Conservation (phyloP, 2,888 invertebrate species). For the Ichneumon xanthorius region DNA sequence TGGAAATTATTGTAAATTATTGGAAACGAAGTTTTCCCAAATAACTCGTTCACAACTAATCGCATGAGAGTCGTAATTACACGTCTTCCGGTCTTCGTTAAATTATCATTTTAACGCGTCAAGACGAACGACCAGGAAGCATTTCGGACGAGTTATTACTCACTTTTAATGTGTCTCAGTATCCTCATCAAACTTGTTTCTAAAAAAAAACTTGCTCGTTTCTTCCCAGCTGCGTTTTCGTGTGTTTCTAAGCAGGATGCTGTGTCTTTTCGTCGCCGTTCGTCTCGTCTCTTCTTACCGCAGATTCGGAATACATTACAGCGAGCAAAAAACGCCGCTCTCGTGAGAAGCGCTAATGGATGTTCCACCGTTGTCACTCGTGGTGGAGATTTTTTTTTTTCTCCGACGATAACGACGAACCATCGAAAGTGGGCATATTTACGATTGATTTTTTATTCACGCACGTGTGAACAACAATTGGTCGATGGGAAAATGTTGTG, state of each 20-base stretch:
- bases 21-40: too few species aligned
- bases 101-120: neutral
- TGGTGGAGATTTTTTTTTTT: neutral
- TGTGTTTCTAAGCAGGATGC: too few species aligned
- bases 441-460: too few species aligned
- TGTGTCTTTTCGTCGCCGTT: neutral
- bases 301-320: too few species aligned
- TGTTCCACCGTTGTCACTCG: neutral
- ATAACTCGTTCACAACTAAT: too few species aligned
- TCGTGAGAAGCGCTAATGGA: neutral
- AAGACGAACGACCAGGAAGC: constrained; percentile 2
- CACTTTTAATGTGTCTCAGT: constrained; percentile 3
- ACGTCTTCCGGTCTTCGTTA: neutral
- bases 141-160: constrained; percentile 1
- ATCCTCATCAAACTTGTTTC: neutral
- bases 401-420: neutral
- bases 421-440: too few species aligned
- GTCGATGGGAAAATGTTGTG: too few species aligned
- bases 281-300: neutral
- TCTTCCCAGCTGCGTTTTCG: neutral
- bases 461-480: too few species aligned
- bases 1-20: too few species aligned
- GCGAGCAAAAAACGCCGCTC: neutral
- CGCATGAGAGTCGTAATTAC: too few species aligned
- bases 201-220: neutral